These are phyloP conservation scores for Chloroceryle inda DNA, from an alignment of 2,797 vertebrate species.

Conservation along the genomic window DNA sequence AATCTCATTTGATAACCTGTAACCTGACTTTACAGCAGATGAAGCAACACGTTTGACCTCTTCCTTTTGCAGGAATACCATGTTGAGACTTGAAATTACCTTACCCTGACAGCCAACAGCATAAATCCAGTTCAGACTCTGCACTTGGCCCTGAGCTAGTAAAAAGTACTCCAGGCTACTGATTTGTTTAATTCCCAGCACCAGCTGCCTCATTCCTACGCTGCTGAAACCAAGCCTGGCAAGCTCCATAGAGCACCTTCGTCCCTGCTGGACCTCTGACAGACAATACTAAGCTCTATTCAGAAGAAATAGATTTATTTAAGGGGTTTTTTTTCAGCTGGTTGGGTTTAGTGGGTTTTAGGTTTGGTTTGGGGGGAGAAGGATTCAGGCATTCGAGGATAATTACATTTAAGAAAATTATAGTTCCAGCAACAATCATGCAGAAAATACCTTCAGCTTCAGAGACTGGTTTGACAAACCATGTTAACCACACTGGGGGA, in stretches of 20 bases:
- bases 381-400: neutral
- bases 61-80: neutral
- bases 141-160: conserved; percentile 7
- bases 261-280: neutral
- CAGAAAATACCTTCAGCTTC: neutral
- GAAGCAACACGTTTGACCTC: neutral
- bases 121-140: conserved; percentile 12
- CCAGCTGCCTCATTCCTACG: neutral
- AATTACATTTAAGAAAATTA: neutral
- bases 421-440: neutral
- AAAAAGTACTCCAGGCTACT: neutral
- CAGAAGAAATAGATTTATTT: neutral
- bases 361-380: neutral
- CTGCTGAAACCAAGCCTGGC: neutral
- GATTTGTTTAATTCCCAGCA: conserved; percentile 6
- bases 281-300: neutral
- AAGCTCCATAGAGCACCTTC: neutral
- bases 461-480: neutral
- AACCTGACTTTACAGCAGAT: neutral
- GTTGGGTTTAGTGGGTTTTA: neutral
- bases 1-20: accelerated
- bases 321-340: neutral
- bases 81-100: conserved; percentile 19
- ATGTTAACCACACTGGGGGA: neutral
- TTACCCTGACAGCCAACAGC: neutral